Evolutionary conservation across 1,140 invertebrate genomes (phyloP).

Genomic region (Scaptomyza pallida): DNA sequence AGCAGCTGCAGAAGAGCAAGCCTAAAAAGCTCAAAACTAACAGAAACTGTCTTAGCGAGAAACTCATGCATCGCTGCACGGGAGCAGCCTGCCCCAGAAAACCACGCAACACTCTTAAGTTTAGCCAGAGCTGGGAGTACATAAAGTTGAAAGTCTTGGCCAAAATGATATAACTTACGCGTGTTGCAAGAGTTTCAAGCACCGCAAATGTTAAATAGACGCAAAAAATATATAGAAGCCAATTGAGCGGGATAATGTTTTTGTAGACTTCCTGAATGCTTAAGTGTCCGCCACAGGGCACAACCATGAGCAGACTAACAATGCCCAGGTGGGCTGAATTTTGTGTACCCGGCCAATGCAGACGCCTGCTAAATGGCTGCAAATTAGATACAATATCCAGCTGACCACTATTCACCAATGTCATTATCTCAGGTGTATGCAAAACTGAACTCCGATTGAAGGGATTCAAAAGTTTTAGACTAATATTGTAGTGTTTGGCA

Average conservation of each 20-base stretch:
- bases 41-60: not conserved
- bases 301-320: constrained; percentile 2
- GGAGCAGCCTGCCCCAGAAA: constrained; percentile 25
- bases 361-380: not conserved
- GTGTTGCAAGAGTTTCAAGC: constrained; percentile 5
- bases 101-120: constrained; percentile 1
- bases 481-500: constrained; percentile 31
- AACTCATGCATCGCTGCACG: not conserved
- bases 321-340: not conserved
- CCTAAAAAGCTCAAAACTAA: not conserved
- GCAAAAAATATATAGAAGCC: fast-evolving
- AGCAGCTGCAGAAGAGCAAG: not conserved
- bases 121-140: not conserved
- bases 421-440: not conserved
- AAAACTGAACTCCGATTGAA: not conserved
- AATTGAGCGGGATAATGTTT: not conserved
- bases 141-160: fast-evolving
- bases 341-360: not conserved
- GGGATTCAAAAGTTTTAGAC: not conserved
- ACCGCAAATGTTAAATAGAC: not conserved
- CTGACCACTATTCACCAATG: not conserved
- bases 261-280: not conserved
- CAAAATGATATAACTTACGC: not conserved
- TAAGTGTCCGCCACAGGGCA: constrained; percentile 45
- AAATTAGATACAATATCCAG: constrained; percentile 36